phyloP scores from a whole-genome alignment of 2,888 invertebrate species.

The Tineola bisselliella region DNA sequence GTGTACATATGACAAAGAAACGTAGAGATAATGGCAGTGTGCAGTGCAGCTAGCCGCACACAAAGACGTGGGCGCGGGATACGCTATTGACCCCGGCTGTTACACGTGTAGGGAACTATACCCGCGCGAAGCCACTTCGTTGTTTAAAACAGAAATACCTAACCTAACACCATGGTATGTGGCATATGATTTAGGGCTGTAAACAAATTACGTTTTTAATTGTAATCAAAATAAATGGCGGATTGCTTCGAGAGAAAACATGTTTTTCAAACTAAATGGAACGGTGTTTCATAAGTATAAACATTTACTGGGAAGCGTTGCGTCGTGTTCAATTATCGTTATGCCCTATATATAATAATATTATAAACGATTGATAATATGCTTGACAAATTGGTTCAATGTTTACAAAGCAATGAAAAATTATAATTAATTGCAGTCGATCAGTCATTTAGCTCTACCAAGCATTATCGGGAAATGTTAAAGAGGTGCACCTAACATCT shows the following conservation, averaged over 20 bases:
- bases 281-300: neutral
- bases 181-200: too few species aligned
- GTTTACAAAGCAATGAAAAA: neutral
- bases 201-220: too few species aligned
- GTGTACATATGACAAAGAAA: neutral
- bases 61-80: constrained; percentile 25
- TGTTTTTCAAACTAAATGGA: too few species aligned
- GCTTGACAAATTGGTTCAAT: neutral
- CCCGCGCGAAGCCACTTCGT: constrained; percentile 16
- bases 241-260: too few species aligned
- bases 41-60: neutral
- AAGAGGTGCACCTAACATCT: too few species aligned
- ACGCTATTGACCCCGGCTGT: constrained; percentile 45
- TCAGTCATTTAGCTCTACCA: neutral
- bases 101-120: constrained; percentile 21
- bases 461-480: too few species aligned
- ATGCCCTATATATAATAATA: neutral
- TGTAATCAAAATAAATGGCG: too few species aligned
- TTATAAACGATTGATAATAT: neutral
- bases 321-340: neutral
- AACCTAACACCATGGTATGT: too few species aligned
- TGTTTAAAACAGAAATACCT: neutral
- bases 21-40: neutral
- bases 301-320: neutral
- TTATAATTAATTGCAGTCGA: neutral